These are phyloP conservation scores for Oncopeltus fasciatus DNA, from an alignment of 1,140 invertebrate species.

Conservation along the genomic window DNA sequence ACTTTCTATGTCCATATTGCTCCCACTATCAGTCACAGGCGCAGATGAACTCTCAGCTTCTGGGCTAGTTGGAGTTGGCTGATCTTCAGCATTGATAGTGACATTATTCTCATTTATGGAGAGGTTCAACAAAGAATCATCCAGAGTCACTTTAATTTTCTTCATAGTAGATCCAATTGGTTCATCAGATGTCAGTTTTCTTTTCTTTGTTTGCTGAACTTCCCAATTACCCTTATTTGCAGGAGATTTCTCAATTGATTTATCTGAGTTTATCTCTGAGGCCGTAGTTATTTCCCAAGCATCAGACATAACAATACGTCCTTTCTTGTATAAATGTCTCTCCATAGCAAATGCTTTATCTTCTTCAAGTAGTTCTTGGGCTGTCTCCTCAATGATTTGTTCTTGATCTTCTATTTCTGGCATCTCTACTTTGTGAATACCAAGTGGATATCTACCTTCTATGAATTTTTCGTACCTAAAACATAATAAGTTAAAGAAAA, in stretches of 20 bases:
- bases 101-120: neutral
- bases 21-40: too few species aligned
- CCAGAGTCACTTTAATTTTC: neutral
- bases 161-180: neutral
- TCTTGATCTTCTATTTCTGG: constrained; percentile 15
- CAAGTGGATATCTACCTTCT: constrained; percentile 45
- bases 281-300: neutral
- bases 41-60: too few species aligned
- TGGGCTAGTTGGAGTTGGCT: neutral
- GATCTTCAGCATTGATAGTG: neutral
- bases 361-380: constrained; percentile 6
- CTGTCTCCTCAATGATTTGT: constrained; percentile 6
- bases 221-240: neutral
- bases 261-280: neutral
- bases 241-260: neutral
- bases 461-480: constrained; percentile 39
- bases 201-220: neutral
- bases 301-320: neutral
- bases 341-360: neutral
- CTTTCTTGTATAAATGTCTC: neutral
- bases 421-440: constrained; percentile 31
- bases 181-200: neutral
- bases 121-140: neutral
- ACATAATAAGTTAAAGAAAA: constrained; percentile 16
- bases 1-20: too few species aligned